A percentile compares a stretch with the other conserved stretches of the same genome.
Evolutionary conservation across 2,888 invertebrate genomes (phyloP).

Genomic region (Agriopis aurantiaria): DNA sequence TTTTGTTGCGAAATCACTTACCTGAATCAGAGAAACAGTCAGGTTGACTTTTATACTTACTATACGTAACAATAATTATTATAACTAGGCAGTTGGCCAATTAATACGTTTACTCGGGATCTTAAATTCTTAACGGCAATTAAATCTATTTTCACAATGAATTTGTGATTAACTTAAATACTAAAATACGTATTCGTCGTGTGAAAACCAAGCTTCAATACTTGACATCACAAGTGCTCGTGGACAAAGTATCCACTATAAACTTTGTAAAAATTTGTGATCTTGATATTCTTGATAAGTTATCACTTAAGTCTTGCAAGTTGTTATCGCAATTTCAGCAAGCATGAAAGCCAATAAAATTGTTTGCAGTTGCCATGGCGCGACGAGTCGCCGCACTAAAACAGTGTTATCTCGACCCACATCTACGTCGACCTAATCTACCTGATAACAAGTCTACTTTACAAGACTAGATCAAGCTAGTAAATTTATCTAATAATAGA

Average conservation of each 20-base stretch:
- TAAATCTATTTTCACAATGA: not conserved
- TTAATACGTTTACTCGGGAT: not conserved
- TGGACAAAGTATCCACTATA: not conserved
- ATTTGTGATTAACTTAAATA: not conserved
- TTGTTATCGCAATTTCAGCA: slow-evolving; percentile 24
- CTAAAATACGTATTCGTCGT: not conserved
- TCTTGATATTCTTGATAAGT: slow-evolving; percentile 20
- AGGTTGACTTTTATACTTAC: too few relatives aligned
- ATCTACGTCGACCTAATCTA: slow-evolving; percentile 33
- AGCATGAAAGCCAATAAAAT: slow-evolving; percentile 24
- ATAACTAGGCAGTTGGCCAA: too few relatives aligned
- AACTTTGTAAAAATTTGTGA: slow-evolving; percentile 1
- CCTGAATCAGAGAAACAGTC: too few relatives aligned
- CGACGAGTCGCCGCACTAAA: slow-evolving; percentile 20
- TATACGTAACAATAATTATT: too few relatives aligned
- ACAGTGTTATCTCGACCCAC: slow-evolving; percentile 31
- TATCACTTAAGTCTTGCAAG: slow-evolving; percentile 6
- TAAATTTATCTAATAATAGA: slow-evolving; percentile 3
- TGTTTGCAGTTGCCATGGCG: slow-evolving; percentile 31
- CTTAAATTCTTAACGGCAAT: not conserved
- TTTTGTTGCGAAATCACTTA: not conserved
- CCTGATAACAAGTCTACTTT: slow-evolving; percentile 23
- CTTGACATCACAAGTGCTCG: not conserved
- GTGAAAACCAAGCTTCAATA: not conserved
- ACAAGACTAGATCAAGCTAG: slow-evolving; percentile 9